These are phyloP conservation scores for Syritta pipiens DNA, from an alignment of 2,888 invertebrate species.

Conservation along the genomic window DNA sequence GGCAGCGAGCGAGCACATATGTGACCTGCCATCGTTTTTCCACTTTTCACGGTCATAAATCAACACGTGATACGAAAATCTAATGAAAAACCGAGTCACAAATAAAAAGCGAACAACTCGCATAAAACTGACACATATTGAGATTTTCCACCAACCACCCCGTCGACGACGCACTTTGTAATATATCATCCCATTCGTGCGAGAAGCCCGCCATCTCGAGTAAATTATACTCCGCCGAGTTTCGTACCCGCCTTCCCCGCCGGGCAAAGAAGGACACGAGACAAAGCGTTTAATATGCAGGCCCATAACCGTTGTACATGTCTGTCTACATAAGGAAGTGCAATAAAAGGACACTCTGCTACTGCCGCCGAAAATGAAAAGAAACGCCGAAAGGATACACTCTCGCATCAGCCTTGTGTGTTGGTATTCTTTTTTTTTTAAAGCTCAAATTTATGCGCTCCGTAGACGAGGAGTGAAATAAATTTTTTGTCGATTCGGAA, in stretches of 20 bases:
- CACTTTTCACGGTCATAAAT: slow-evolving; percentile 67
- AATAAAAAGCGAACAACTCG: slow-evolving; percentile 62
- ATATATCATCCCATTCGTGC: slow-evolving; percentile 52
- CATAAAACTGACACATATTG: slow-evolving; percentile 67
- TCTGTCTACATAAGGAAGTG: slow-evolving; percentile 38
- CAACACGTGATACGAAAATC: slow-evolving; percentile 68
- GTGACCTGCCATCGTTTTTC: slow-evolving; percentile 62
- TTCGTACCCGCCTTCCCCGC: neutral
- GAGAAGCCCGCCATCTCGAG: slow-evolving; percentile 28
- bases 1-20: slow-evolving; percentile 33
- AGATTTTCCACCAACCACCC: slow-evolving; percentile 32
- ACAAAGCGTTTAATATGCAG: slow-evolving; percentile 55
- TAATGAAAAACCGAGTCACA: slow-evolving; percentile 65
- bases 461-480: slow-evolving; percentile 37
- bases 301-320: slow-evolving; percentile 44
- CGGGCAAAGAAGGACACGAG: slow-evolving; percentile 15
- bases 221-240: slow-evolving; percentile 35
- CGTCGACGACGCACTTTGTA: slow-evolving; percentile 26
- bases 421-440: slow-evolving; percentile 22
- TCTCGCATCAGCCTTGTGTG: no score
- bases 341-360: slow-evolving; percentile 57
- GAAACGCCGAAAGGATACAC: no score
- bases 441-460: slow-evolving; percentile 53
- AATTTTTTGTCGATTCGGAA: slow-evolving; percentile 52
- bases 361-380: neutral